These are phyloP conservation scores for Mormyrus lacerda DNA, from an alignment of 2,113 vertebrate genomes.

Conservation along the genomic window DNA sequence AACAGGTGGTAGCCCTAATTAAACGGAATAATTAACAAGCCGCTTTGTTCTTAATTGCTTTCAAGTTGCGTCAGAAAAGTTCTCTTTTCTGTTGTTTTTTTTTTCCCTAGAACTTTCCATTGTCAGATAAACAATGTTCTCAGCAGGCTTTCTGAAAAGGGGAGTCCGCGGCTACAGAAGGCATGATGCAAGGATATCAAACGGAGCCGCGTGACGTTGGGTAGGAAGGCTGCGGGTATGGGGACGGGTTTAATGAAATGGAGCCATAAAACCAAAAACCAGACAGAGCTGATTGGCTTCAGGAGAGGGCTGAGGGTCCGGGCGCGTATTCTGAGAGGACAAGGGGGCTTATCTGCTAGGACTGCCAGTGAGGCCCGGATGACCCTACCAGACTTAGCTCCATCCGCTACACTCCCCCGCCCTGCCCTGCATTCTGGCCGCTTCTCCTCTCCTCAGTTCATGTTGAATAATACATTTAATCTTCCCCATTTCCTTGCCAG, in stretches of 20 bases:
- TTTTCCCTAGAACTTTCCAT: not conserved
- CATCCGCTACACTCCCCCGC: not conserved
- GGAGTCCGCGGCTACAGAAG: not conserved
- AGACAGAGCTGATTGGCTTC: not conserved
- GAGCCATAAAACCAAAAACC: not conserved
- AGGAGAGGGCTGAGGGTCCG: not conserved
- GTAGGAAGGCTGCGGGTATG: not conserved
- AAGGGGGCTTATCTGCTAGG: not conserved
- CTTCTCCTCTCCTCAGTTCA: not conserved
- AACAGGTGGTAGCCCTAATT: constrained; percentile 12
- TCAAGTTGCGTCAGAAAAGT: not conserved
- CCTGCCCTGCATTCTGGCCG: not conserved
- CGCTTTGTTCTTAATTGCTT: not conserved
- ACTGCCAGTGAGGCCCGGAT: not conserved
- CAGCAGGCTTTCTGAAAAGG: not conserved
- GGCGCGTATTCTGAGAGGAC: not conserved
- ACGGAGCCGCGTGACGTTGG: not conserved
- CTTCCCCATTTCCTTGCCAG: not conserved
- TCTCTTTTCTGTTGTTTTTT: not conserved
- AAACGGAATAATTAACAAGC: not conserved
- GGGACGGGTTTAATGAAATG: not conserved
- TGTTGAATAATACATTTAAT: not conserved
- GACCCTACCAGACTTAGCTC: not conserved
- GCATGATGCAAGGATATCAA: not conserved
- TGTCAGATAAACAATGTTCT: not conserved